phyloP scores from a whole-genome alignment of 2,113 vertebrate species.

The Hystrix cristata region DNA sequence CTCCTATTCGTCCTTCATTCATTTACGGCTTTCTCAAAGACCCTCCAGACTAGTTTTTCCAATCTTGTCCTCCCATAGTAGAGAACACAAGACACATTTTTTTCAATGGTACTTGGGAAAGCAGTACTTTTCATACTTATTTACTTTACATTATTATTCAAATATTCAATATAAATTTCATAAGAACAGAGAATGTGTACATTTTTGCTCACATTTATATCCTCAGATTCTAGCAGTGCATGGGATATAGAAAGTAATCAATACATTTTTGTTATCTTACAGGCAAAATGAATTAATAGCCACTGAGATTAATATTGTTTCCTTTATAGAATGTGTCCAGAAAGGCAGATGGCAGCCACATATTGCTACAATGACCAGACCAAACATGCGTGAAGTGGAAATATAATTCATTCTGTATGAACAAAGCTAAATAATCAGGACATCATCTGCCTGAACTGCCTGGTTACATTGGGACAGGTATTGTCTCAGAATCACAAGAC shows the following conservation, averaged over 20 bases:
- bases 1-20: background rate
- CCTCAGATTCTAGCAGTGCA: background rate
- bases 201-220: background rate
- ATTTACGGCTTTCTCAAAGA: background rate
- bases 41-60: background rate
- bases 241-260: background rate
- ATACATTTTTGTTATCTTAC: background rate
- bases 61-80: background rate
- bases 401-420: background rate
- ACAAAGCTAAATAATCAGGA: background rate
- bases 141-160: background rate
- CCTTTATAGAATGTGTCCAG: background rate
- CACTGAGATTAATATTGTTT: background rate
- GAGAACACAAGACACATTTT: background rate
- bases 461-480: background rate
- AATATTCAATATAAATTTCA: background rate
- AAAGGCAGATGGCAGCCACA: background rate
- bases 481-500: background rate
- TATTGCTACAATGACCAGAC: background rate
- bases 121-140: background rate
- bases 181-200: background rate
- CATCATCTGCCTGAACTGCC: background rate
- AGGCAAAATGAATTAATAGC: conserved; percentile 12
- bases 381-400: background rate
- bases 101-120: background rate